Evolutionary conservation across 2,113 vertebrate genomes (phyloP), one percentile per base, ranked within the genome.

Genomic region (Tragelaphus strepsiceros): DNA sequence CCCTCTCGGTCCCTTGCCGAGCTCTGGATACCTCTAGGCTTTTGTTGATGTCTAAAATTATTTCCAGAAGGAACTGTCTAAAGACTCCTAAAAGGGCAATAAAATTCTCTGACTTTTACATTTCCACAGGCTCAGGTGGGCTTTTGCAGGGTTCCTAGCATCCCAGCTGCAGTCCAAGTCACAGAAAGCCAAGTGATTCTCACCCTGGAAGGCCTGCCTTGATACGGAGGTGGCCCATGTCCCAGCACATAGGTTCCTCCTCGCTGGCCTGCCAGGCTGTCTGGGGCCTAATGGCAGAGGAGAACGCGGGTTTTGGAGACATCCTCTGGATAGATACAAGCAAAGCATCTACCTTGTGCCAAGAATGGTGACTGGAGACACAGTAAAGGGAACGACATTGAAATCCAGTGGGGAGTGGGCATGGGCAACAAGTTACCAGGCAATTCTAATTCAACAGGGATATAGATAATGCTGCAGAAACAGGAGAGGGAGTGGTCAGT

Each of bases 1-100:
- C 56, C 15, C 22, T 59, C 58, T 54, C 8, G 12, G 81, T 80
- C 74, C 19, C 81, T 49, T 32, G 89, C 81, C 1, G 0, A 61
- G 59, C 28, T 62, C 87, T 91, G 85, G 84, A 80, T 54, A 84
- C 54, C 30, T 58, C 19, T 81, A 59, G 56, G 58, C 84, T 94
- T 92, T 90, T 51, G 89, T 67, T 26, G 8, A 7, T 22, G 5
- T 67, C 87, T 62, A 56, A 78, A 67, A 77, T 77, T 80, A 67
- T 64, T 89, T 58, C 28, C 11, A 74, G 71, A 80, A 90, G 43
- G 56, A 87, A 86, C 49, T 93, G 14, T 62, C 11, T 0, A 2
- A n/a, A 43, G 74, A 28, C n/a, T n/a, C 81, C 28, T 6, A 6
- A 32, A 89, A 49, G 2, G 12, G 24, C 13, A 67, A 21, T 62